Base-by-base conservation (phyloP, 2,113 vertebrate genomes). In the Cervus canadensis region DNA sequence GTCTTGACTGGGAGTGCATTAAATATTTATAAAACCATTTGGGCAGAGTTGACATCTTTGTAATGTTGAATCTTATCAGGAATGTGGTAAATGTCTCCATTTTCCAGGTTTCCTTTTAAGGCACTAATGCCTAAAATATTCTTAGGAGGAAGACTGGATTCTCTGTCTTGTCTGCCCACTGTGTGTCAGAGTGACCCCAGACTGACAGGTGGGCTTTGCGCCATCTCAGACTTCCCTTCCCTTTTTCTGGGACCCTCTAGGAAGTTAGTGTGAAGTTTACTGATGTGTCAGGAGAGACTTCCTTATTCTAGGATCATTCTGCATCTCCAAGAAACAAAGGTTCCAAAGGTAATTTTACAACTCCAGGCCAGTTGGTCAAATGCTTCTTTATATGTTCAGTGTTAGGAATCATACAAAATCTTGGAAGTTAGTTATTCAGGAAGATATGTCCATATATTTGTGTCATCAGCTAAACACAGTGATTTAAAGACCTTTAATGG, bases 1-100 rank as follows among this genome's bases (percentile, higher is more conserved):
- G 71, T 97, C 95, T 96, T 93, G 48, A 95, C 84, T 86, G 54
- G 57, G 60, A 93, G 21, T 87, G 17, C 30, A 87, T 81, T 96
- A 87, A 97, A 81, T 95, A 96, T 96, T 96, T 97, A 96, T 85
- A 91, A 57, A 93, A 84, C 81, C 30, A 57, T 91, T 97, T 91
- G 48, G 64, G 79, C 74, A 96, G 45, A 97, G 89, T 21, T 89
- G 83, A 79, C 83, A 76, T 64, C 78, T 96, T 93, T 87, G 89
- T 62, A 36, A 71, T 87, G 56, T 19, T 87, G 79, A 88, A 60
- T 48, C 26, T 94, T 64, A 57, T 91, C 62, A 74, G 85, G 45
- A 74, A 43, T 12, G 1, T 14, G n/a, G 36, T 76, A 74, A 90
- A 89, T 95, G 45, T 96, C 52, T 95, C 45, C 54, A 83, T 79